Evolutionary conservation across 2,797 vertebrate species (phyloP).

Genomic region (Micromesistius poutassou): DNA sequence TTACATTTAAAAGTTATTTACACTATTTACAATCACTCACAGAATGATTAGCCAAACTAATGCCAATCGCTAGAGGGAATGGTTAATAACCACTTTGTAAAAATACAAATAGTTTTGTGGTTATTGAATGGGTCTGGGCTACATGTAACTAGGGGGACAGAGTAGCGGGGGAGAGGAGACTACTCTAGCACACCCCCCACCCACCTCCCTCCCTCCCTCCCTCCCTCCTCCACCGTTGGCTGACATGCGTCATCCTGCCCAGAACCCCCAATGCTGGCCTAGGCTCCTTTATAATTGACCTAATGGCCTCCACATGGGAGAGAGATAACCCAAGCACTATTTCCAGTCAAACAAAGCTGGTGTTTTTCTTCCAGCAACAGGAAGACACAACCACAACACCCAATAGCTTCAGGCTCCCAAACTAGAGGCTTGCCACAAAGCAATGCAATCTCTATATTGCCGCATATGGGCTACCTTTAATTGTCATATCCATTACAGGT

Average conservation of each 20-base stretch:
- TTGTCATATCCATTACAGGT: neutral
- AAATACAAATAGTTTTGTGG: neutral
- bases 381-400: slow-evolving; percentile 49
- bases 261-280: slow-evolving; percentile 54
- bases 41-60: neutral
- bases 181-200: neutral
- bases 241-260: slow-evolving; percentile 65
- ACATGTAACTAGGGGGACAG: neutral
- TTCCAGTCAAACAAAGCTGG: slow-evolving; percentile 74
- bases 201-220: neutral
- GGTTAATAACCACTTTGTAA: neutral
- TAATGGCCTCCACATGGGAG: slow-evolving; percentile 82
- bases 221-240: slow-evolving; percentile 37
- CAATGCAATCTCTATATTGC: neutral
- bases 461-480: neutral
- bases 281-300: slow-evolving; percentile 77
- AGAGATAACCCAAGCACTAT: slow-evolving; percentile 69
- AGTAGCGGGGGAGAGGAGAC: neutral
- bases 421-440: slow-evolving; percentile 18
- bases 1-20: neutral
- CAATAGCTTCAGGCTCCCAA: slow-evolving; percentile 14
- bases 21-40: neutral
- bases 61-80: neutral
- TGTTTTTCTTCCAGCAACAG: slow-evolving; percentile 56
- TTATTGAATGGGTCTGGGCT: neutral